phyloP scores from a whole-genome alignment of 2,797 vertebrate species.

The Chelon labrosus region DNA sequence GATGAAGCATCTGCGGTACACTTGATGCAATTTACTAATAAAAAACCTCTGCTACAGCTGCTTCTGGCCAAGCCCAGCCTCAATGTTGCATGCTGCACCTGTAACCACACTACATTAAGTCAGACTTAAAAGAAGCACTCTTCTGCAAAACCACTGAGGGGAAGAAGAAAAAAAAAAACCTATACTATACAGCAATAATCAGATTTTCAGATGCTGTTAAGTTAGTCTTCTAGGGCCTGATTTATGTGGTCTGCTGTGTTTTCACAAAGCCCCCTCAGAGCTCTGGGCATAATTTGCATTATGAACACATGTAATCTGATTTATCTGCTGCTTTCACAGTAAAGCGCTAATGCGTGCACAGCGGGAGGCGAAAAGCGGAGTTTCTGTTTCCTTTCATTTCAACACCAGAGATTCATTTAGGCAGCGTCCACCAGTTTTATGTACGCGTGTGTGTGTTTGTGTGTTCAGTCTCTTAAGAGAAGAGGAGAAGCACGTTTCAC shows the following conservation, averaged over 20 bases:
- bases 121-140: not conserved
- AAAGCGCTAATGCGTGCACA: constrained; percentile 44
- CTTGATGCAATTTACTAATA: not conserved
- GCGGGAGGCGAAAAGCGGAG: constrained; percentile 34
- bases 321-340: constrained; percentile 50
- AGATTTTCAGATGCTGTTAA: not conserved
- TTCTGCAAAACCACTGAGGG: not conserved
- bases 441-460: constrained; percentile 12
- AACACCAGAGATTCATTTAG: constrained; percentile 38
- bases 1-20: not conserved
- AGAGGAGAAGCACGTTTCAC: constrained; percentile 20
- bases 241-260: constrained; percentile 24
- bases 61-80: not conserved
- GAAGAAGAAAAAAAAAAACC: not conserved
- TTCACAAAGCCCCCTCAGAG: constrained; percentile 36
- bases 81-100: not conserved
- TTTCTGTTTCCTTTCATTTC: constrained; percentile 41
- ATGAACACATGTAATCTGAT: constrained; percentile 61
- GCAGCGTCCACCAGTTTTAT: not conserved
- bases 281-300: constrained; percentile 49
- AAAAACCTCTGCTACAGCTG: not conserved
- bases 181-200: constrained; percentile 13
- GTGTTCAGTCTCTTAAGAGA: constrained; percentile 20
- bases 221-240: constrained; percentile 21
- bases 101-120: not conserved